Base-by-base conservation (phyloP, 2,888 invertebrate genomes). In the Tanypteryx hageni region DNA sequence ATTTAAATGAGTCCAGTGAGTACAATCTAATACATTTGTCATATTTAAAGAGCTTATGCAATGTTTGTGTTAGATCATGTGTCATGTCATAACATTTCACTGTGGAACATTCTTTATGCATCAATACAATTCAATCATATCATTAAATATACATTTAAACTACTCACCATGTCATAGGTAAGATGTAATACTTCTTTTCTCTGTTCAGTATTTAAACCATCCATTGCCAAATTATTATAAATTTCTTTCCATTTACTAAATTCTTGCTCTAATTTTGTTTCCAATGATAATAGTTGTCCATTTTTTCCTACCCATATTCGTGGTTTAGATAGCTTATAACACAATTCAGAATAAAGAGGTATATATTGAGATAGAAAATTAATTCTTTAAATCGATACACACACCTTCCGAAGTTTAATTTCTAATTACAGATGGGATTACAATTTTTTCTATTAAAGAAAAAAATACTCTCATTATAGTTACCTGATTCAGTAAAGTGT, bases 181-280 rank as follows among this genome's bases (percentile, higher is more conserved):
- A 5, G 14, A 61, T 31, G 58, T 10, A 86, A 61, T 14, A 86
- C 31, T 44, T 61, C 86, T 86, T 57, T 61, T 18, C 31, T 61
- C 22, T 64, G 61, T 2, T 31, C 86, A 61, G 61, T 13, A 44
- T 59, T 18, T 61, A 61, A 18, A 16, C 61, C 61, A 61, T 14
- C 11, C 16, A 16, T 44, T 3, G 61, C 14, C 31, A 86, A 61
- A 27, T 31, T 86, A 16, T 31, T 31, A 31, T 61, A 86, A 86
- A 86, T 59, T 1, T 86, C 59, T 22, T 64, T 61, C 86, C 86
- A 86, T n/a, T 61, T 59, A 18, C 18, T 31, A 86, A 86, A 86
- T 61, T 86, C 86, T 31, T 31, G 59, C 22, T 86, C 86, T 11
- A 64, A 16, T 14, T 9, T 86, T 61, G 86, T 86, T 86, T 86